Conservation (phyloP, 2,113 vertebrate species). For the Epinephelus moara region DNA sequence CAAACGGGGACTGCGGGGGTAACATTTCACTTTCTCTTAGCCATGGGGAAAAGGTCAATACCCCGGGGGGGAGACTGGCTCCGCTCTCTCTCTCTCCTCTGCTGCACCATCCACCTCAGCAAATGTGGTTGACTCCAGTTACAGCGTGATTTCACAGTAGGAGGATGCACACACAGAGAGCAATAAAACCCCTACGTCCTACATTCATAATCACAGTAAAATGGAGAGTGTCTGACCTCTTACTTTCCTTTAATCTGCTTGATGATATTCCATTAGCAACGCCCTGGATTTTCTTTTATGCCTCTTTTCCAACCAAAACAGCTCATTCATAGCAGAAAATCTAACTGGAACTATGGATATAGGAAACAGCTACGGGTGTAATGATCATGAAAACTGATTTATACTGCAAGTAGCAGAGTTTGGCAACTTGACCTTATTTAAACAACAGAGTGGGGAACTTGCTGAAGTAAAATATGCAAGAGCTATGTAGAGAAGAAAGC, state of each 20-base stretch:
- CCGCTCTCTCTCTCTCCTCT: neutral
- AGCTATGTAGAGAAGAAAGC: neutral
- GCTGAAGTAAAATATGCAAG: neutral
- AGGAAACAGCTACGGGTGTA: neutral
- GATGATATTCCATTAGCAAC: conserved; percentile 59
- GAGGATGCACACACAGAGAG: conserved; percentile 10
- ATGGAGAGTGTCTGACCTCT: conserved; percentile 43
- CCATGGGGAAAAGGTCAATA: conserved; percentile 66
- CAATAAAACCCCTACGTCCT: conserved; percentile 51
- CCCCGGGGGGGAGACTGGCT: conserved; percentile 28
- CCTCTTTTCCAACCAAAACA: conserved; percentile 17
- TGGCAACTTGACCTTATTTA: neutral
- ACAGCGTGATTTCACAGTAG: conserved; percentile 32
- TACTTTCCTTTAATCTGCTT: conserved; percentile 56
- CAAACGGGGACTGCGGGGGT: conserved; percentile 35
- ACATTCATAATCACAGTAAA: conserved; percentile 66
- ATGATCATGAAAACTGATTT: conserved; percentile 1
- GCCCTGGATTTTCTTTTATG: conserved; percentile 16
- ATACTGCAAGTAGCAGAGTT: neutral
- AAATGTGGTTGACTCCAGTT: conserved; percentile 35
- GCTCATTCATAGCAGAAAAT: neutral
- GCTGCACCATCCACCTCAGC: conserved; percentile 24
- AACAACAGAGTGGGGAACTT: conserved; percentile 4
- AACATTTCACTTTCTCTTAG: conserved; percentile 77
- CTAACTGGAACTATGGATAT: neutral